Evolutionary conservation across 2,888 invertebrate species (phyloP), one percentile per base, ranked within the genome.

Genomic region (Acanthosepion esculentum): DNA sequence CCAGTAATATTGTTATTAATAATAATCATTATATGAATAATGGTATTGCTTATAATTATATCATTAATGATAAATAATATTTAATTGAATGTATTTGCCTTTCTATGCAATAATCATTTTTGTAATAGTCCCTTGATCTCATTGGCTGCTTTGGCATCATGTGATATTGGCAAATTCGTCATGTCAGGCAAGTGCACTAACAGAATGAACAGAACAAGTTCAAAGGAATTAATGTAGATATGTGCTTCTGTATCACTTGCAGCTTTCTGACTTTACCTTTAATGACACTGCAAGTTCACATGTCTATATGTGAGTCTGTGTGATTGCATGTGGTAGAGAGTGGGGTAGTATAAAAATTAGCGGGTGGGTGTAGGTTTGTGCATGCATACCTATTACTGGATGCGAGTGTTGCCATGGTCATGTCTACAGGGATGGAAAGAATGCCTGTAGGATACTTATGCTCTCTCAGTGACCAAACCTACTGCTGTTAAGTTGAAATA

Each of bases 241-340:
- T 78, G 33, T 78, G 78, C n/a, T n/a, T 78, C n/a, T 78, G 78
- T n/a, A 78, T 78, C n/a, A 78, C 78, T n/a, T 78, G 78, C 78
- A 78, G 78, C 78, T 78, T 78, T 78, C n/a, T n/a, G 78, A 78
- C n/a, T 78, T 78, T 78, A 78, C 78, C 78, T 78, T 78, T 78
- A 78, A 78, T 78, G 78, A 78, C 78, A 78, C 78, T 78, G 10
- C 78, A 78, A 78, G 78, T 78, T 78, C 78, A 78, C n/a, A 18
- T 33, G 33, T 78, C n/a, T n/a, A 10, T n/a, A n/a, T 78, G 15
- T 78, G 15, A n/a, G 15, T 78, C 12, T 78, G n/a, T 78, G 33
- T 33, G n/a, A n/a, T 15, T 78, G n/a, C 15, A n/a, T 78, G n/a
- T 78, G 55, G 55, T 4, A 18, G 55, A 55, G 55, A 20, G 2